A percentile compares a stretch with the other conserved stretches of the same genome.
phyloP scores from a whole-genome alignment of 2,113 vertebrate genomes.

The Lynx canadensis region DNA sequence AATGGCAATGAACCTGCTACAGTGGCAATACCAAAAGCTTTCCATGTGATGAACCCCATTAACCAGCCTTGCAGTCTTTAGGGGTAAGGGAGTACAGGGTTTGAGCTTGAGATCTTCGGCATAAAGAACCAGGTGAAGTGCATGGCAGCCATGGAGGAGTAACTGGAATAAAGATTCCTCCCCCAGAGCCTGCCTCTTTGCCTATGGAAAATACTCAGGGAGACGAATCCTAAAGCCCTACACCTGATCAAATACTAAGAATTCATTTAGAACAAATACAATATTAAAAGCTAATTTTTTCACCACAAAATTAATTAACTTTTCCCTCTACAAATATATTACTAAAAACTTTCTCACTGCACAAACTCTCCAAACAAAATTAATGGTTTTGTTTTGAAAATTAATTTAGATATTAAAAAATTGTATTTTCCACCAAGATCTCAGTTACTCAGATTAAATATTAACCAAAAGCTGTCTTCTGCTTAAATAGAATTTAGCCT shows the following conservation, averaged over 20 bases:
- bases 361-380: conserved; percentile 90
- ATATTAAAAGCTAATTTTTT: conserved; percentile 85
- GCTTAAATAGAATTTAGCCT: conserved; percentile 93
- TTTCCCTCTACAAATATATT: conserved; percentile 87
- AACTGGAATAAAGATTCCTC: background rate
- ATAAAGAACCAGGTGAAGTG: background rate
- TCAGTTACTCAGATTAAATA: conserved; percentile 95
- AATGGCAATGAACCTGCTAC: background rate
- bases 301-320: conserved; percentile 86
- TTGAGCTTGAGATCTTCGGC: background rate
- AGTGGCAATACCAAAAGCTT: background rate
- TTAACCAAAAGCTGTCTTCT: conserved; percentile 92
- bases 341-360: conserved; percentile 89
- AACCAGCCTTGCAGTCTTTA: background rate
- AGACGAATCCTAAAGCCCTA: conserved; percentile 70
- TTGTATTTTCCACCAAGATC: conserved; percentile 95
- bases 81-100: background rate
- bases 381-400: conserved; percentile 93
- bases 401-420: conserved; percentile 95
- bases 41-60: background rate
- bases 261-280: conserved; percentile 86
- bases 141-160: background rate
- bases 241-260: conserved; percentile 85
- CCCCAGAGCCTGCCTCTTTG: conserved; percentile 40
- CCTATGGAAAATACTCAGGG: conserved; percentile 56